Evolutionary conservation across 2,113 vertebrate species (phyloP).

Genomic region (Harpagus bidentatus): DNA sequence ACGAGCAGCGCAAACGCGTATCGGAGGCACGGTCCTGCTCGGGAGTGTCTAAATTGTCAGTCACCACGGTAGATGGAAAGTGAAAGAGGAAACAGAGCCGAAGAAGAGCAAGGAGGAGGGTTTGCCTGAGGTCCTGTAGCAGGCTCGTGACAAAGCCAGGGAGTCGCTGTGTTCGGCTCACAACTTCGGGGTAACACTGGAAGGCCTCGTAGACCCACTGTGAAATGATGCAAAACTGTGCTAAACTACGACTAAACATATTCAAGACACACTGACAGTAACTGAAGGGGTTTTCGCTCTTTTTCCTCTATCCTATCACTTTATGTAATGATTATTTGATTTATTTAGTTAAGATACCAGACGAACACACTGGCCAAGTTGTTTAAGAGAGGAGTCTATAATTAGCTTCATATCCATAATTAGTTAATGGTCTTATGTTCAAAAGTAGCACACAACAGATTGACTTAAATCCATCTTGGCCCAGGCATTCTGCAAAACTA

Average conservation of each 20-base stretch:
- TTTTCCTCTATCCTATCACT: neutral
- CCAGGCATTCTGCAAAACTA: neutral
- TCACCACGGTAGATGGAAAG: neutral
- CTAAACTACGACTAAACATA: neutral
- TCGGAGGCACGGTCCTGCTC: neutral
- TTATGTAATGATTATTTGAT: neutral
- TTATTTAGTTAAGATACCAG: neutral
- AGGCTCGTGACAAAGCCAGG: neutral
- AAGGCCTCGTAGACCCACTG: neutral
- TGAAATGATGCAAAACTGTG: neutral
- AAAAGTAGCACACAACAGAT: neutral
- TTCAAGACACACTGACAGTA: neutral
- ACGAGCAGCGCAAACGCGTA: fast-evolving
- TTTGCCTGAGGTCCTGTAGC: neutral
- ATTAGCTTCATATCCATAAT: neutral
- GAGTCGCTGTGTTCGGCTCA: neutral
- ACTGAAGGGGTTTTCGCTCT: neutral
- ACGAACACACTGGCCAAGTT: neutral
- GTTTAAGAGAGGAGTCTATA: neutral
- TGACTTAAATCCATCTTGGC: neutral
- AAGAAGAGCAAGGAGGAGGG: neutral
- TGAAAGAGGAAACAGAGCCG: neutral
- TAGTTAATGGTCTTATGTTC: neutral
- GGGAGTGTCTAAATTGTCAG: neutral
- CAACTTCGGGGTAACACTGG: fast-evolving